Conservation (phyloP, 2,888 invertebrate genomes). For the Lamellibrachia columna region DNA sequence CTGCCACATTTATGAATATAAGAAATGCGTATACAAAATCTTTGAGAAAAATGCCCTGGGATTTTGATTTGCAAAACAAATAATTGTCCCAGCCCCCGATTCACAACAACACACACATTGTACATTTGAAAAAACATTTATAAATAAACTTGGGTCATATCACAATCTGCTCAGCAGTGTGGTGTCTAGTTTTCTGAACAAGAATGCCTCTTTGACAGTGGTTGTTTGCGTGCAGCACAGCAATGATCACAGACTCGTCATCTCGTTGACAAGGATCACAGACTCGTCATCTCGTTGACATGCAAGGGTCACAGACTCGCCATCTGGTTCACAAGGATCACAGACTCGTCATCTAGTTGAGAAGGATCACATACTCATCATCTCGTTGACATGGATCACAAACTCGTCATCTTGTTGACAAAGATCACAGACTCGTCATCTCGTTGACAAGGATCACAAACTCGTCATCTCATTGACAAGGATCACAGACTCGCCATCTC, state of each 20-base stretch:
- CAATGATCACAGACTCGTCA: background rate
- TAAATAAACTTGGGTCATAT: background rate
- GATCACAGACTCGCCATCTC: too few species aligned
- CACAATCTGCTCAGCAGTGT: background rate
- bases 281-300: background rate
- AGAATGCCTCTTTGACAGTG: constrained; percentile 4
- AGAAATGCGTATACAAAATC: too few species aligned
- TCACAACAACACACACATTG: background rate
- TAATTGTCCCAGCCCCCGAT: background rate
- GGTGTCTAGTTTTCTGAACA: background rate
- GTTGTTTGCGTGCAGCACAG: background rate
- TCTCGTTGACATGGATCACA: too few species aligned
- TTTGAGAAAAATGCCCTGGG: background rate
- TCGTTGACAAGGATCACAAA: too few species aligned
- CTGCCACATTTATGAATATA: too few species aligned
- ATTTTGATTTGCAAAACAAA: background rate
- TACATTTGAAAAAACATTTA: constrained; percentile 3
- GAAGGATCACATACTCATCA: background rate
- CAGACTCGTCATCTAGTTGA: background rate
- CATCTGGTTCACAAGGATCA: background rate
- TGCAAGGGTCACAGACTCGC: background rate
- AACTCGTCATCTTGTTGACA: too few species aligned
- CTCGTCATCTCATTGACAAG: too few species aligned
- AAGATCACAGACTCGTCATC: too few species aligned
- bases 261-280: background rate